Percentiles rank a stretch among this genome's conserved stretches.
These are phyloP conservation scores for Mesembrinibis cayennensis DNA, from an alignment of 2,113 vertebrate genomes.

Conservation along the genomic window DNA sequence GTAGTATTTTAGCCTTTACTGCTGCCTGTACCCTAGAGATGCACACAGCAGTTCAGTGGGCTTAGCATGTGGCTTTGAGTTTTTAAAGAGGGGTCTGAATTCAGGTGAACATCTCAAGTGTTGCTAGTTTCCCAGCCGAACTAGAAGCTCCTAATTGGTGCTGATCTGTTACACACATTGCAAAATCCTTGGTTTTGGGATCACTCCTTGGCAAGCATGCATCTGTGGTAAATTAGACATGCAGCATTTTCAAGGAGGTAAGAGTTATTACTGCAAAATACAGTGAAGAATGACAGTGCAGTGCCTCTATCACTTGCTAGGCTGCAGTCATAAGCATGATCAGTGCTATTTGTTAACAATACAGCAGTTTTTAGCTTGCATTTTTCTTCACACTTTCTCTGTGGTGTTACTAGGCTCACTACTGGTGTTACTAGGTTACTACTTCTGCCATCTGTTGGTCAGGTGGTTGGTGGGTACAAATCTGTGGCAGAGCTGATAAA, in stretches of 20 bases:
- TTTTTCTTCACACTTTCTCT: not conserved
- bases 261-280: not conserved
- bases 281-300: not conserved
- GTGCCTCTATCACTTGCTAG: not conserved
- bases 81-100: not conserved
- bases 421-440: not conserved
- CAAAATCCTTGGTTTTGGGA: not conserved
- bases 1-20: not conserved
- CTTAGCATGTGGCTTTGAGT: not conserved
- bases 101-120: not conserved
- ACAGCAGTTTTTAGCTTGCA: not conserved
- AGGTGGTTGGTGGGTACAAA: not conserved
- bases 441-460: not conserved
- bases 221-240: not conserved
- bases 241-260: not conserved
- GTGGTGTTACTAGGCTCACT: not conserved
- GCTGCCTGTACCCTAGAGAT: not conserved
- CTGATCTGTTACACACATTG: not conserved
- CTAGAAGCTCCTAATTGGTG: not conserved
- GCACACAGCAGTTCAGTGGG: not conserved
- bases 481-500: not conserved
- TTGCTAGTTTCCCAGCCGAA: not conserved
- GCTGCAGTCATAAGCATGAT: not conserved
- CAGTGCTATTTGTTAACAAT: not conserved
- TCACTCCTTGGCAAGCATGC: not conserved